A percentile compares a stretch with the other conserved stretches of the same genome.
Evolutionary conservation across 1,140 invertebrate genomes (phyloP).

Genomic region (Chrysoperla carnea): DNA sequence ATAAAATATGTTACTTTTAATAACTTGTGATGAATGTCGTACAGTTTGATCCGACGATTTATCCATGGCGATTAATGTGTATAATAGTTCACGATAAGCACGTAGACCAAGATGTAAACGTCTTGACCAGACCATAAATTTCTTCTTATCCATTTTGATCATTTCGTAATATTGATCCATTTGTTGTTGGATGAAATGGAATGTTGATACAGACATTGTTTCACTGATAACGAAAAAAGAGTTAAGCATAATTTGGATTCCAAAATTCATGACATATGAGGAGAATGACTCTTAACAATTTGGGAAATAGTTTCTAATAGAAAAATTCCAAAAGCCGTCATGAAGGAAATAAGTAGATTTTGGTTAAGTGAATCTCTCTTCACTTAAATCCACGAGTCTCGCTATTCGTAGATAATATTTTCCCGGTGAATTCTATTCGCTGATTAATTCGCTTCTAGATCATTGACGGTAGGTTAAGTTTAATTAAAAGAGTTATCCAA

Average conservation of each 20-base stretch:
- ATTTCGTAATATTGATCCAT: slow-evolving; percentile 80
- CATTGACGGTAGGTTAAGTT: no score
- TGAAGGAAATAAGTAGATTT: no score
- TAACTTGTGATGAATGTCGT: slow-evolving; percentile 59
- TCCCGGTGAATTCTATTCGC: no score
- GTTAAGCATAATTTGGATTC: slow-evolving; percentile 9
- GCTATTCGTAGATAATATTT: no score
- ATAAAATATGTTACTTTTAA: slow-evolving; percentile 89
- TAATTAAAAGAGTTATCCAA: no score
- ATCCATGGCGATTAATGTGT: slow-evolving; percentile 69
- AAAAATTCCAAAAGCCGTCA: no score
- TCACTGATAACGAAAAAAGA: no score
- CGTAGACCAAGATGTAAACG: slow-evolving; percentile 60
- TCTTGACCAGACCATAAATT: slow-evolving; percentile 60
- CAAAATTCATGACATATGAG: slow-evolving; percentile 7
- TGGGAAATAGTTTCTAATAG: slow-evolving; percentile 1
- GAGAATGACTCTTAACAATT: slow-evolving; percentile 3
- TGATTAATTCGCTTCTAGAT: no score
- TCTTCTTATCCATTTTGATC: slow-evolving; percentile 74
- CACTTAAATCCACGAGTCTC: no score
- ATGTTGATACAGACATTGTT: slow-evolving; percentile 73
- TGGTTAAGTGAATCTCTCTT: no score
- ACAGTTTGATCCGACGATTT: slow-evolving; percentile 44
- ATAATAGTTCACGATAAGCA: slow-evolving; percentile 48
- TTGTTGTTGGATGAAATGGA: slow-evolving; percentile 86